Evolutionary conservation across 2,888 invertebrate species (phyloP).

Genomic region (Neuroscelio doddi): DNA sequence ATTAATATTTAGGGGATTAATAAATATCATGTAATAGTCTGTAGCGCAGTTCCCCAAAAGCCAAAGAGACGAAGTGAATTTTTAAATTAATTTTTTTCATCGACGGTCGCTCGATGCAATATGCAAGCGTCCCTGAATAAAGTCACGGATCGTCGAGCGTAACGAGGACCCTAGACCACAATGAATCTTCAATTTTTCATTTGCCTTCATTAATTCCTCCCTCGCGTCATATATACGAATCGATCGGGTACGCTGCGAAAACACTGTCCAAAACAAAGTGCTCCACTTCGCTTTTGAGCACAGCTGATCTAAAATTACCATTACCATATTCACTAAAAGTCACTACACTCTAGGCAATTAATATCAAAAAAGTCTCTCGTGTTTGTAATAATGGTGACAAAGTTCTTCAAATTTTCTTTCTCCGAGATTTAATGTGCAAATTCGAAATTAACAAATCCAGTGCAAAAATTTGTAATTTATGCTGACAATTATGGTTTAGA

Average conservation of each 20-base stretch:
- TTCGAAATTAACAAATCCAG: too few relatives aligned
- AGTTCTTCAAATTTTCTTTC: too few relatives aligned
- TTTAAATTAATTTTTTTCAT: constrained; percentile 26
- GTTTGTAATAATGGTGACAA: too few relatives aligned
- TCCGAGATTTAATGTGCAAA: too few relatives aligned
- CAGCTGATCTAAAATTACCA: constrained; percentile 16
- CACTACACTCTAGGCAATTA: too few relatives aligned
- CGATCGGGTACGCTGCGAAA: constrained; percentile 18
- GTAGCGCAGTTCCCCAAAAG: neutral
- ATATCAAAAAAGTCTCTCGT: too few relatives aligned
- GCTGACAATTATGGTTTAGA: too few relatives aligned
- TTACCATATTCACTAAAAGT: neutral
- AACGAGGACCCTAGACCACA: constrained; percentile 53
- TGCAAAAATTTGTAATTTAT: too few relatives aligned
- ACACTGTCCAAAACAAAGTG: constrained; percentile 15
- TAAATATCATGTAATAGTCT: constrained; percentile 1
- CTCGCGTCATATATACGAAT: constrained; percentile 31
- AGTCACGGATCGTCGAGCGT: constrained; percentile 52
- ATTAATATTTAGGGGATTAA: constrained; percentile 1
- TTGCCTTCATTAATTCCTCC: constrained; percentile 49
- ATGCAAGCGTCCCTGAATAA: constrained; percentile 33
- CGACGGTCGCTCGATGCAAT: constrained; percentile 20
- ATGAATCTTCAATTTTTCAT: constrained; percentile 56
- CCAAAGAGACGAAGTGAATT: constrained; percentile 21
- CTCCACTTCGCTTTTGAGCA: constrained; percentile 4